Conservation (phyloP, 2,113 vertebrate species). For the Megaceryle maxima region DNA sequence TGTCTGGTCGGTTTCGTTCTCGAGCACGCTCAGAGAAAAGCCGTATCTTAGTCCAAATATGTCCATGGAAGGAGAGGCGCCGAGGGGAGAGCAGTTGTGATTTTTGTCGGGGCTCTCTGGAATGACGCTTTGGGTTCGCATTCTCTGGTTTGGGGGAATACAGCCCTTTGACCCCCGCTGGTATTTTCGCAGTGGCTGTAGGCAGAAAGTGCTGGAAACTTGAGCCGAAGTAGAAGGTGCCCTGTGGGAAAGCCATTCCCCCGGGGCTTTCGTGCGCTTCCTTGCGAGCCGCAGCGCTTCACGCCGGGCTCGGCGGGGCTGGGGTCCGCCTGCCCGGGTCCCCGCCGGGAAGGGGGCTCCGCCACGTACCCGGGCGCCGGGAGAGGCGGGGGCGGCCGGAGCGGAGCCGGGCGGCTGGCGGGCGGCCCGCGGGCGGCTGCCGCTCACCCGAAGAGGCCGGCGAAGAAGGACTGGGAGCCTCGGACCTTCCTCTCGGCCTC, state of each 20-base stretch:
- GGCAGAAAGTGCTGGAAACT: constrained; percentile 47
- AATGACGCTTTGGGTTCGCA: neutral
- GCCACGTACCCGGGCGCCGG: neutral
- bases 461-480: neutral
- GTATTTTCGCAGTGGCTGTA: neutral
- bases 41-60: constrained; percentile 39
- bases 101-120: neutral
- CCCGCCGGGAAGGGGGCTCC: neutral
- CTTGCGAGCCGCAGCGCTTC: neutral
- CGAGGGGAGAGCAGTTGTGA: neutral
- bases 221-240: neutral
- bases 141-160: accelerated
- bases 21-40: neutral
- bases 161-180: neutral
- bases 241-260: neutral
- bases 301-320: no score
- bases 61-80: constrained; percentile 45
- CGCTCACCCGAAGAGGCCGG: neutral
- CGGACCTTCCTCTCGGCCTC: neutral
- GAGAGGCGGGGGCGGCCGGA: no score
- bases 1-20: neutral
- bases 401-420: no score
- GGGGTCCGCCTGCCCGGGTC: no score
- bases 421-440: neutral
- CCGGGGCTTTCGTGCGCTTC: neutral